phyloP scores from a whole-genome alignment of 2,888 invertebrate genomes.

The Brenthis ino region DNA sequence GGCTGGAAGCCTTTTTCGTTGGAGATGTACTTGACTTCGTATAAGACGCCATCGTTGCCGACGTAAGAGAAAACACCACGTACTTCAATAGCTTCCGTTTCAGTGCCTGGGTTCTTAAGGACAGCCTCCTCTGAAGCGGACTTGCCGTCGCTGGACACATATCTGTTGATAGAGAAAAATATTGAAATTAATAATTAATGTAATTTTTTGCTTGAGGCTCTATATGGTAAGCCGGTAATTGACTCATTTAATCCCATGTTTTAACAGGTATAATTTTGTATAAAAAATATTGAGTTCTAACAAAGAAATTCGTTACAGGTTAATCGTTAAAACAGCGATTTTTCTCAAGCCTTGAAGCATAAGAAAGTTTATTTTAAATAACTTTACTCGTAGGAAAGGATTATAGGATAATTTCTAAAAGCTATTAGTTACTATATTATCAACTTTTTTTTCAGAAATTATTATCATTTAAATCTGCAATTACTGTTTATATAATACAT shows the following conservation, averaged over 20 bases:
- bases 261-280: neutral
- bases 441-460: too few relatives aligned
- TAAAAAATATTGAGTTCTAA: neutral
- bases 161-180: constrained; percentile 45
- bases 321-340: too few relatives aligned
- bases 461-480: too few relatives aligned
- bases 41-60: constrained; percentile 69
- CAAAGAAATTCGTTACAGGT: too few relatives aligned
- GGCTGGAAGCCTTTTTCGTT: constrained; percentile 81
- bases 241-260: too few relatives aligned
- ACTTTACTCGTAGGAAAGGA: neutral
- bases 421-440: too few relatives aligned
- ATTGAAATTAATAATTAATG: neutral
- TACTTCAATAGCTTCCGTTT: constrained; percentile 70
- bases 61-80: constrained; percentile 74
- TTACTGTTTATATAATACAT: too few relatives aligned
- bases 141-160: constrained; percentile 67
- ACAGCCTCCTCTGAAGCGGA: constrained; percentile 53
- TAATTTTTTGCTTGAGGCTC: neutral
- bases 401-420: too few relatives aligned
- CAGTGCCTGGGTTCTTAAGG: constrained; percentile 69
- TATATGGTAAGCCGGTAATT: too few relatives aligned
- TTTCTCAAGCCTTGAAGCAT: neutral
- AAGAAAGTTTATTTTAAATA: neutral
- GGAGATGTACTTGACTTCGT: constrained; percentile 75